phyloP scores from a whole-genome alignment of 2,797 vertebrate genomes.

The Malurus splendens region DNA sequence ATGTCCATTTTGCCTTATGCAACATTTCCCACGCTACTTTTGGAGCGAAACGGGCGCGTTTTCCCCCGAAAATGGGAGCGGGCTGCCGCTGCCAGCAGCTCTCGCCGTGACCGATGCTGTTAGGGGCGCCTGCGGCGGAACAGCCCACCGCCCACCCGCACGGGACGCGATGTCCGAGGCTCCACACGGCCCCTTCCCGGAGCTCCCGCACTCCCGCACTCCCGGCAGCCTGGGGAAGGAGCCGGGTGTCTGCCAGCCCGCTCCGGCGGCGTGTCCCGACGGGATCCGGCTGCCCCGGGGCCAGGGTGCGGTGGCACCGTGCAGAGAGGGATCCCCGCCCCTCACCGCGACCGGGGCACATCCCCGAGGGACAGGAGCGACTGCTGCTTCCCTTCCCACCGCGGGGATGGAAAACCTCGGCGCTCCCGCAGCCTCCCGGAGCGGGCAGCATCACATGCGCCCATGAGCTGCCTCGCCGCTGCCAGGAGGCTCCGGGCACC shows the following conservation, averaged over 20 bases:
- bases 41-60: accelerated
- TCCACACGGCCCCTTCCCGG: accelerated
- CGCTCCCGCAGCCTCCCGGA: accelerated
- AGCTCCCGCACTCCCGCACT: not conserved
- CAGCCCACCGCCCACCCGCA: not conserved
- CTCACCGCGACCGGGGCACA: accelerated
- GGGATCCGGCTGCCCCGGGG: not conserved
- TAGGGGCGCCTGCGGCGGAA: not conserved
- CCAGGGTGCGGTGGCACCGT: not conserved
- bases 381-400: not conserved
- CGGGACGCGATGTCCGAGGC: accelerated
- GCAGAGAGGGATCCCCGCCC: accelerated
- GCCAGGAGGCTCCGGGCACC: not conserved
- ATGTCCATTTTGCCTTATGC: not conserved
- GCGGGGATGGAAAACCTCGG: not conserved
- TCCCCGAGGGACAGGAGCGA: accelerated
- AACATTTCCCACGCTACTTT: not conserved
- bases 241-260: not conserved
- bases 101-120: not conserved
- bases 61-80: not conserved
- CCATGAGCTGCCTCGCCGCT: not conserved
- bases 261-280: not conserved
- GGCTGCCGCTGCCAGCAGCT: not conserved
- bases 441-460: not conserved
- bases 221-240: not conserved